phyloP scores from a whole-genome alignment of 2,797 vertebrate species.

The Salarias fasciatus region DNA sequence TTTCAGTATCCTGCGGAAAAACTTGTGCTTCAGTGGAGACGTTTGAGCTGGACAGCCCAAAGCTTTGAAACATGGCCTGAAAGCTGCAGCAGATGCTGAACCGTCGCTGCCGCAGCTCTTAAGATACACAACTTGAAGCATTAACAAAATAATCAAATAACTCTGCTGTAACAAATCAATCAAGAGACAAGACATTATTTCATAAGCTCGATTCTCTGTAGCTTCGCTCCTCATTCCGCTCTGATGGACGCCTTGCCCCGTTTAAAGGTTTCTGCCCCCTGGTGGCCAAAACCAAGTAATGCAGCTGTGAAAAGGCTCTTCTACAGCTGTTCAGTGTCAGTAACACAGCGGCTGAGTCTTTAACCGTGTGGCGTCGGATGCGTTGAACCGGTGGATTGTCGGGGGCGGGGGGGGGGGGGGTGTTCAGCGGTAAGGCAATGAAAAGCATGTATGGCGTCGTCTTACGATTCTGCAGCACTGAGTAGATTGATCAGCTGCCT shows the following conservation, averaged over 20 bases:
- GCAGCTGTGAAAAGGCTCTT: slow-evolving; percentile 14
- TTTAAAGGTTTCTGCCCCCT: slow-evolving; percentile 3
- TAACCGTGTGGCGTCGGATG: not conserved
- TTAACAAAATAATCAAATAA: not conserved
- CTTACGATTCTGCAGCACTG: slow-evolving; percentile 9
- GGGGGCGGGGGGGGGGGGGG: slow-evolving; percentile 13
- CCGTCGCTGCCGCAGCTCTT: not conserved
- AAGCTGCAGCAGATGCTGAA: not conserved
- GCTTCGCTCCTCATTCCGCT: not conserved
- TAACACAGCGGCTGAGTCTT: slow-evolving; percentile 4
- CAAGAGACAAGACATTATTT: not conserved
- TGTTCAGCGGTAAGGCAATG: slow-evolving; percentile 23
- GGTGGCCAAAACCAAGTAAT: not conserved
- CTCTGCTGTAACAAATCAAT: not conserved
- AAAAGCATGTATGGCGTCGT: slow-evolving; percentile 11
- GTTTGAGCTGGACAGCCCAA: too few relatives aligned
- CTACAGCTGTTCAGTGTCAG: slow-evolving; percentile 42
- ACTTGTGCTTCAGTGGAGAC: too few relatives aligned
- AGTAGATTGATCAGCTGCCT: slow-evolving; percentile 26
- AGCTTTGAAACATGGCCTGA: too few relatives aligned
- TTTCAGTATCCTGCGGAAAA: too few relatives aligned
- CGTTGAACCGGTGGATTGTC: slow-evolving; percentile 18
- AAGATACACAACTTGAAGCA: too few relatives aligned
- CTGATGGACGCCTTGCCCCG: slow-evolving; percentile 1
- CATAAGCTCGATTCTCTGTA: not conserved